These are phyloP conservation scores for Tympanuchus pallidicinctus DNA, from an alignment of 2,113 vertebrate species.

Conservation along the genomic window DNA sequence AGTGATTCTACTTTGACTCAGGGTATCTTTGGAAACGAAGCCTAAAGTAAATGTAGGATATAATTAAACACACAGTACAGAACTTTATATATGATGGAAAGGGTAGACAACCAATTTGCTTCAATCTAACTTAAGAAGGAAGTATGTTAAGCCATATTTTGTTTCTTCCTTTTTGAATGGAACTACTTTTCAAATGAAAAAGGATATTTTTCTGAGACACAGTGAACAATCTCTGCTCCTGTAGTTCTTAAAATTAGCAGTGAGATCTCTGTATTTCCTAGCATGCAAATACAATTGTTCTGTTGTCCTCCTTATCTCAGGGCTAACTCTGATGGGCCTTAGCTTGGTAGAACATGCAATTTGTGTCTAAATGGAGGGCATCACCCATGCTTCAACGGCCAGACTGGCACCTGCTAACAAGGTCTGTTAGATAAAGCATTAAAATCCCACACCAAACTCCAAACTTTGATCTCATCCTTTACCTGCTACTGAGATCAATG, in stretches of 20 bases:
- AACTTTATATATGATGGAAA: not conserved
- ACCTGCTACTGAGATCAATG: not conserved
- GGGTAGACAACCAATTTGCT: not conserved
- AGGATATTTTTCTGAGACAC: not conserved
- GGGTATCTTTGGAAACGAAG: not conserved
- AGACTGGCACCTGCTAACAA: not conserved
- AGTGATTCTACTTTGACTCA: constrained; percentile 34
- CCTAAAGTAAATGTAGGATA: constrained; percentile 19
- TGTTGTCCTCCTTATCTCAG: not conserved
- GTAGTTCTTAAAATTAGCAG: not conserved
- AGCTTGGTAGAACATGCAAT: not conserved
- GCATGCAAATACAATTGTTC: not conserved
- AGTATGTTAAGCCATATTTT: not conserved
- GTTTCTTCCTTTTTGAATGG: not conserved
- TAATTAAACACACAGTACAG: constrained; percentile 18
- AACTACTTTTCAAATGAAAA: not conserved
- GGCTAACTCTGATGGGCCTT: not conserved
- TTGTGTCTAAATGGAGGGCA: not conserved
- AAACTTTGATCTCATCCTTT: not conserved
- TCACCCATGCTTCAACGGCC: not conserved
- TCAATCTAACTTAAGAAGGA: not conserved
- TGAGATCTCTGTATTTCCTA: not conserved
- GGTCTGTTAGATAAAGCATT: not conserved
- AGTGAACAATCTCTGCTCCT: not conserved
- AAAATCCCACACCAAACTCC: not conserved